Evolutionary conservation across 2,888 invertebrate species (phyloP), one percentile per base, ranked within the genome.

Genomic region (Sylvicola fuscatus): DNA sequence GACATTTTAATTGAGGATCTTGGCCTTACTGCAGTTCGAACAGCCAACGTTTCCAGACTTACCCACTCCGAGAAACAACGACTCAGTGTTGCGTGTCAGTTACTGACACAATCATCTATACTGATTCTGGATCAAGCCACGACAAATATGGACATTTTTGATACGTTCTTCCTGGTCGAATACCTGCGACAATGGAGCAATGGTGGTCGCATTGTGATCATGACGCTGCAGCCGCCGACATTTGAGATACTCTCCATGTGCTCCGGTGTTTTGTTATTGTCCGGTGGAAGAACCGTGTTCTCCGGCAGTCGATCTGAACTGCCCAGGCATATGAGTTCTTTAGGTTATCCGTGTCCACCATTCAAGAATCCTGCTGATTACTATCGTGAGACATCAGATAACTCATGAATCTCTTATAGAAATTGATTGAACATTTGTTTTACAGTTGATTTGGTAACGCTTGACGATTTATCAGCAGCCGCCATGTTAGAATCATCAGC

Each of bases 331-430:
- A 93, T 93, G 62, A 82, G 80, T 36, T 72, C 76, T 35, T 62
- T 70, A 43, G 90, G 92, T 50, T 93, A 89, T 61, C 90, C 92
- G 2, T 93, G 92, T 56, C 93, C 93, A 11, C 82, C 89, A 1
- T 92, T 83, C 56, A 93, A 93, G 60, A 93, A 93, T 53, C 92
- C 92, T 34, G 89, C 90, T 1, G 93, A 93, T 62, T 93, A 93
- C 55, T 93, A 93, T 54, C 66, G 84, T 86, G 62, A 73, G 79
- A 68, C 39, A 12, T 13, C n/a, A 29, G 5, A 11, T 13, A 3
- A 4, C 8, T 12, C 7, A 21, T 32, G n/a, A 10, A 32, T 11
- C 14, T 12, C 29, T 29, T 30, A 21, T 29, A 14, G 26, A 27
- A 14, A 36, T 35, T 26, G 31, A 32, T 21, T 7, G 12, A 31